These are phyloP conservation scores for Globodera ellingtonae DNA, from an alignment of 1,140 invertebrate genomes.

Conservation along the genomic window DNA sequence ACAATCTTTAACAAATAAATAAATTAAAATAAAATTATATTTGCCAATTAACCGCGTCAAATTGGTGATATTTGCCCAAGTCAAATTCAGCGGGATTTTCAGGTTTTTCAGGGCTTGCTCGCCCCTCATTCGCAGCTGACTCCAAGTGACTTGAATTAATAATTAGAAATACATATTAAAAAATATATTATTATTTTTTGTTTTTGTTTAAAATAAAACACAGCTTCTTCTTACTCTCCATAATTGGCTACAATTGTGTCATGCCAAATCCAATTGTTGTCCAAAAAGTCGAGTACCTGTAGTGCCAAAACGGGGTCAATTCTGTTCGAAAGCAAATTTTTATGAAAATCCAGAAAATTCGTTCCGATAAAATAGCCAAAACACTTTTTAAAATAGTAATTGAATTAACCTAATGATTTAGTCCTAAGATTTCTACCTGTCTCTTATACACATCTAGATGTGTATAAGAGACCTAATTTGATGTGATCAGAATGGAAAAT, in stretches of 20 bases:
- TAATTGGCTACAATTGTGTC: conserved; percentile 13
- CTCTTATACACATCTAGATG: too few relatives aligned
- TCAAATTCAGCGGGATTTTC: conserved; percentile 12
- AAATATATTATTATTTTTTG: neutral
- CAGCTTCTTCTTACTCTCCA: conserved; percentile 11
- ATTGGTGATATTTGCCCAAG: conserved; percentile 12
- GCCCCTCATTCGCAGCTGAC: neutral
- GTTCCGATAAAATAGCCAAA: neutral
- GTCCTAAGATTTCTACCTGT: too few relatives aligned
- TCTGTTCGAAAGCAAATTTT: neutral
- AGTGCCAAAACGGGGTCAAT: neutral
- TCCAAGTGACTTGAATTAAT: neutral
- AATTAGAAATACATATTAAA: too few relatives aligned
- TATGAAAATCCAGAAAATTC: neutral
- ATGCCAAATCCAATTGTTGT: conserved; percentile 8
- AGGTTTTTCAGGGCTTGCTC: neutral
- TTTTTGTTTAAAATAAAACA: neutral
- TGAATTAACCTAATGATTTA: too few relatives aligned
- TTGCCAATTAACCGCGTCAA: conserved; percentile 1
- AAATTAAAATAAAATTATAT: neutral
- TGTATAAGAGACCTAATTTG: too few relatives aligned
- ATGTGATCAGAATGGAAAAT: too few relatives aligned
- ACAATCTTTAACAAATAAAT: conserved; percentile 23
- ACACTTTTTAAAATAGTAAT: too few relatives aligned
- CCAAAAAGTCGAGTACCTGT: conserved; percentile 15